Evolutionary conservation across 2,888 invertebrate species (phyloP).

Genomic region (Priocnemis perturbator): DNA sequence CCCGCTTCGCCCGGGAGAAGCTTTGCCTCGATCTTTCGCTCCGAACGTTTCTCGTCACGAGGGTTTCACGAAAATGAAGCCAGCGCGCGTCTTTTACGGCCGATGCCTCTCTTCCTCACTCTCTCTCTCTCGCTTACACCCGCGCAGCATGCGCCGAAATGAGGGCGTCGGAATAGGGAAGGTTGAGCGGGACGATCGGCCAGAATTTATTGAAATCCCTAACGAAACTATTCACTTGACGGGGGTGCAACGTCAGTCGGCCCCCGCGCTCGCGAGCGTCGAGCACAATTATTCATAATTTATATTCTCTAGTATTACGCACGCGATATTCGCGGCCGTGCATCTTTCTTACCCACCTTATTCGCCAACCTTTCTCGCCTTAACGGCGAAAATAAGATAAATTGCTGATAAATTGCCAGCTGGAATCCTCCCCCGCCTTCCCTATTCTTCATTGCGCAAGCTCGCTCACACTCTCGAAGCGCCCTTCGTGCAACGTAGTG

Average conservation of each 20-base stretch:
- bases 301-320: constrained; percentile 51
- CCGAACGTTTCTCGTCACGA: constrained; percentile 6
- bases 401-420: constrained; percentile 50
- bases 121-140: not conserved
- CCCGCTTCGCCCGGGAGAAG: not conserved
- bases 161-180: constrained; percentile 25
- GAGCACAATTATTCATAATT: constrained; percentile 57
- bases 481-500: no score
- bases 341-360: constrained; percentile 43
- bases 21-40: not conserved
- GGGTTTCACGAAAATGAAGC: constrained; percentile 4
- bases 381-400: constrained; percentile 42
- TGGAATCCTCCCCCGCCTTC: constrained; percentile 5
- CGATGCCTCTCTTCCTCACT: not conserved
- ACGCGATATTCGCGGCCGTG: constrained; percentile 52
- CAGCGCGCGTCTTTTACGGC: not conserved
- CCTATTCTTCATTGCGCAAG: not conserved
- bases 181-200: constrained; percentile 14
- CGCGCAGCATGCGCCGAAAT: constrained; percentile 34
- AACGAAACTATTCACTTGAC: constrained; percentile 54
- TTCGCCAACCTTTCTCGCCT: constrained; percentile 18
- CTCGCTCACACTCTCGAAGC: not conserved
- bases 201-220: constrained; percentile 38
- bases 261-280: not conserved
- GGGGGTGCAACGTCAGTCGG: constrained; percentile 6